These are phyloP conservation scores for Stenichneumon culpator DNA, from an alignment of 2,888 invertebrate species.

Conservation along the genomic window DNA sequence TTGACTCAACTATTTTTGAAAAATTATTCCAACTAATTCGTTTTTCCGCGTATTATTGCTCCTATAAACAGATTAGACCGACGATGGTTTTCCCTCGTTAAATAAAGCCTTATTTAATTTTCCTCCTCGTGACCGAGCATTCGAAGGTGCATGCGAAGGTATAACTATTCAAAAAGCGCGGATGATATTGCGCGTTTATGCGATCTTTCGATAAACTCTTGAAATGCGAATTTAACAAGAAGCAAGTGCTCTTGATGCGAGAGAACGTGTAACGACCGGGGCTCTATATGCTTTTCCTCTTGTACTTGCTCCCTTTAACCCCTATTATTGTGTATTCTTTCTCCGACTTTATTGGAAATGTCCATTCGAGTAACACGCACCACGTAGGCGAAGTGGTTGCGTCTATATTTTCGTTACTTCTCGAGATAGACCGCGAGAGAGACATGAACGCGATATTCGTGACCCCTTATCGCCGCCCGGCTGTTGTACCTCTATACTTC, in stretches of 20 bases:
- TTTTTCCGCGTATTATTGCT: background rate
- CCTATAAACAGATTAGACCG: constrained; percentile 1
- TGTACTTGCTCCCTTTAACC: background rate
- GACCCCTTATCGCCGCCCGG: constrained; percentile 43
- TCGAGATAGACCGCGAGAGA: constrained; percentile 31
- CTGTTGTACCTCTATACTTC: constrained; percentile 10
- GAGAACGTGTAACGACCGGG: constrained; percentile 43
- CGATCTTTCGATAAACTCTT: constrained; percentile 28
- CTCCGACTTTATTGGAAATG: constrained; percentile 27
- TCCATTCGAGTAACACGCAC: constrained; percentile 14
- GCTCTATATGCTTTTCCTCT: constrained; percentile 1
- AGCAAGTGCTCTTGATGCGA: constrained; percentile 25
- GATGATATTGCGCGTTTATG: constrained; percentile 15
- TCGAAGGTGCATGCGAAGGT: background rate
- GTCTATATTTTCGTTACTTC: constrained; percentile 58
- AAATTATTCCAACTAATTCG: too few species aligned
- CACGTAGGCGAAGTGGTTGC: constrained; percentile 1
- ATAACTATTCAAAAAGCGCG: background rate
- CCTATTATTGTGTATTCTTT: constrained; percentile 27
- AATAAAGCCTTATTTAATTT: constrained; percentile 15
- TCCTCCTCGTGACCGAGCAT: background rate
- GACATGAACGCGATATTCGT: constrained; percentile 35
- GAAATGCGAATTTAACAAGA: constrained; percentile 54
- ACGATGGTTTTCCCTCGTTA: background rate
- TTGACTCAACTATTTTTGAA: too few species aligned